Conservation (phyloP, 2,888 invertebrate genomes). For the Drosophila kuntzei region DNA sequence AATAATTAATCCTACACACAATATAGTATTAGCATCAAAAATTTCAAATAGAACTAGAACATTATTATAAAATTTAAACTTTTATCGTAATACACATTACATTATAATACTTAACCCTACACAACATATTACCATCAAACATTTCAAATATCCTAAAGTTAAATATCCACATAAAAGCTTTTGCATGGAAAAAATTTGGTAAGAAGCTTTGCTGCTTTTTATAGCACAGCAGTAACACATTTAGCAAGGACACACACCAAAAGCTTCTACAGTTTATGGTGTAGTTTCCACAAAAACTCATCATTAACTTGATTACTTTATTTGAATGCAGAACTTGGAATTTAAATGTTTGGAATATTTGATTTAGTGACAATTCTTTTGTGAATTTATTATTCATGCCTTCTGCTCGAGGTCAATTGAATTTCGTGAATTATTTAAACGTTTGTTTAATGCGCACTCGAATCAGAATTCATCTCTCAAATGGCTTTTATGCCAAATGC, state of each 20-base stretch:
- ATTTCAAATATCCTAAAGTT: background rate
- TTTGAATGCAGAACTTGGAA: background rate
- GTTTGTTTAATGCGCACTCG: background rate
- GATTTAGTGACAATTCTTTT: background rate
- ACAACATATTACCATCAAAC: background rate
- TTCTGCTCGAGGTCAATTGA: slow-evolving; percentile 1
- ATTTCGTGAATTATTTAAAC: slow-evolving; percentile 4
- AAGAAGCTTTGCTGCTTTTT: slow-evolving; percentile 17
- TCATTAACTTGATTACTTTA: background rate
- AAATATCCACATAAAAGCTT: background rate
- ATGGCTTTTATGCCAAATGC: background rate
- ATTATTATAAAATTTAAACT: too few species aligned
- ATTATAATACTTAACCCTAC: background rate
- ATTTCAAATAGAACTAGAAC: too few species aligned
- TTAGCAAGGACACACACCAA: slow-evolving; percentile 33
- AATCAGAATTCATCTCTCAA: slow-evolving; percentile 7
- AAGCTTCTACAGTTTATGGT: slow-evolving; percentile 24
- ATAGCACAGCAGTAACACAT: slow-evolving; percentile 31
- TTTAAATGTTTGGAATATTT: slow-evolving; percentile 1
- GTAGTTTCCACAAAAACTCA: background rate
- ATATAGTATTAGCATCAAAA: too few species aligned
- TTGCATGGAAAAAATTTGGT: background rate
- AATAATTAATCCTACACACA: too few species aligned
- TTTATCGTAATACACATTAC: too few species aligned
- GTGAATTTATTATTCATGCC: background rate